Evolutionary conservation across 2,888 invertebrate species (phyloP), one percentile per base, ranked within the genome.

Genomic region (Acrocyrtus sp.): DNA sequence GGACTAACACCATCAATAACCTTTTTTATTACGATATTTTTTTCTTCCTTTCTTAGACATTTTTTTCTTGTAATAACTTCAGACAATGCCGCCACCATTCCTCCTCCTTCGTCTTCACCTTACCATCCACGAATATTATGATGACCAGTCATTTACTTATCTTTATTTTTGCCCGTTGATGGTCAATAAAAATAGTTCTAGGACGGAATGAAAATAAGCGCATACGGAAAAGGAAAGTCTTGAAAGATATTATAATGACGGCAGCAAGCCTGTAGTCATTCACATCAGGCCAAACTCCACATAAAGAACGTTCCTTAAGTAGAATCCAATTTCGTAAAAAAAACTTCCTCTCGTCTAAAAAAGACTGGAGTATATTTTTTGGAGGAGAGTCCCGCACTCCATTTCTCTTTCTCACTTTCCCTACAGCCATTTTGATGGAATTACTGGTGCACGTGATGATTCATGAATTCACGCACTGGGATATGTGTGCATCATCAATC

Each of bases 301-400:
- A 58, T 60, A 67, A 67, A 43, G 47, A n/a, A 48, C 21, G 53
- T 66, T 34, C 15, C 66, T 50, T 66, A 67, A 67, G 27, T 51
- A 67, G 67, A 67, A 58, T 51, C 67, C 67, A 67, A 67, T 67
- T 67, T 67, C 17, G 41, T 26, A 58, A 43, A 58, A n/a, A n/a
- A n/a, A n/a, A 26, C 15, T 51, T 67, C 47, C 26, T 51, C 26
- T 15, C 26, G 51, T 43, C 27, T 43, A 51, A 27, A 39, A 19
- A 41, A 26, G 24, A 29, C 29, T 39, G 51, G 51, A n/a, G n/a
- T n/a, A n/a, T n/a, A n/a, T n/a, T n/a, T n/a, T n/a, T n/a, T n/a
- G n/a, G n/a, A n/a, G n/a, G n/a, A n/a, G n/a, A n/a, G n/a, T n/a
- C n/a, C n/a, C n/a, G n/a, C n/a, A n/a, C n/a, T n/a, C n/a, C n/a